phyloP scores from a whole-genome alignment of 1,140 invertebrate genomes.

The Drosophila ananassae region DNA sequence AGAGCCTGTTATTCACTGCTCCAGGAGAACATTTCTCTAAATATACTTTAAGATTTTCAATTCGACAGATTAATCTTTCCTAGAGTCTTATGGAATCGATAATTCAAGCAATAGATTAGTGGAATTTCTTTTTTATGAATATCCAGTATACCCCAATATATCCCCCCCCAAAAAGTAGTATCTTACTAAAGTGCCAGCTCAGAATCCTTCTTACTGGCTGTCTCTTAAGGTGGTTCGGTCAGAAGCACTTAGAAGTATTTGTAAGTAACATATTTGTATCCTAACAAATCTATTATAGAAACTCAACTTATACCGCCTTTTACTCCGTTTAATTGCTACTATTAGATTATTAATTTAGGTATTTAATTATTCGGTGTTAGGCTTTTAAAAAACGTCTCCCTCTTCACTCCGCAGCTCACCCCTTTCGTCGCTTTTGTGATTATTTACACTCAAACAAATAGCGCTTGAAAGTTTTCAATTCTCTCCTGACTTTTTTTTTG shows the following conservation, averaged over 20 bases:
- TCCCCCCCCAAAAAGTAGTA: no score
- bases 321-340: no score
- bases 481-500: conserved; percentile 14
- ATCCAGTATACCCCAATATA: no score
- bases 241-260: no score
- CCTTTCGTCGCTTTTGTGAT: conserved; percentile 59
- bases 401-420: not conserved
- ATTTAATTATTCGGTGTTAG: conserved; percentile 19
- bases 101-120: no score
- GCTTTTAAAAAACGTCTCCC: not conserved
- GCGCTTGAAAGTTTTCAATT: conserved; percentile 71
- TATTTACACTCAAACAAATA: conserved; percentile 82
- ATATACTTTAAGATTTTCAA: conserved; percentile 6
- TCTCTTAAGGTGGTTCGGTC: no score
- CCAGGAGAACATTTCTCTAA: conserved; percentile 6
- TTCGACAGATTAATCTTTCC: not conserved
- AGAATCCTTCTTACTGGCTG: no score
- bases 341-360: not conserved
- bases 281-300: no score
- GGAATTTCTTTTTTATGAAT: no score
- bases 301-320: no score
- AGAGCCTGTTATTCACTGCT: conserved; percentile 43
- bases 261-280: no score
- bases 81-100: not conserved
- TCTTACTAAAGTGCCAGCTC: no score